Evolutionary conservation across 2,113 vertebrate species (phyloP).

Genomic region (Furnarius figulus): DNA sequence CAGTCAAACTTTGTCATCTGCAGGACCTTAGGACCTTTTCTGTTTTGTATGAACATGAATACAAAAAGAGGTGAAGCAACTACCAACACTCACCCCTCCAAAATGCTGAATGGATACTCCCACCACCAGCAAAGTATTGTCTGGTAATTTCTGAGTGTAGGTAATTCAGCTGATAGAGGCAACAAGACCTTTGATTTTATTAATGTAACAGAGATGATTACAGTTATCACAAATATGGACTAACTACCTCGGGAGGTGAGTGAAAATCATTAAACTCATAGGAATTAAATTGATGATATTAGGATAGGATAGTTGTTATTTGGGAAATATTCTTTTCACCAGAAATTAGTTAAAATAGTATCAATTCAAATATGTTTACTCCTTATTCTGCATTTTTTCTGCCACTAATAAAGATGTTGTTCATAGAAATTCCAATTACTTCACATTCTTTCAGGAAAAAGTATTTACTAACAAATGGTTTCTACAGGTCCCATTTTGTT

Average conservation of each 20-base stretch:
- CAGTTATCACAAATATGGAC: not conserved
- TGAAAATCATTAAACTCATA: not conserved
- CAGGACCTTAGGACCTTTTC: not conserved
- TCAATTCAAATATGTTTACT: no score
- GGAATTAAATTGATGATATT: not conserved
- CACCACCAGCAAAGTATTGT: not conserved
- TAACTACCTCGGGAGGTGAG: not conserved
- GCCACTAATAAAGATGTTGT: no score
- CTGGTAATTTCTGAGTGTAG: not conserved
- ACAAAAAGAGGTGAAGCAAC: not conserved
- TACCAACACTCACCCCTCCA: not conserved
- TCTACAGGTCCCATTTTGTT: not conserved
- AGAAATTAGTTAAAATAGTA: no score
- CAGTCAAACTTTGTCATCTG: not conserved
- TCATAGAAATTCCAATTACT: no score
- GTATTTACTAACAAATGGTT: not conserved
- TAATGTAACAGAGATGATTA: not conserved
- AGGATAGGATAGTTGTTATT: no score
- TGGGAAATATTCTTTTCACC: no score
- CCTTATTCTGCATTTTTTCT: no score
- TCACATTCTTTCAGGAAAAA: not conserved
- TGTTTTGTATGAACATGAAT: not conserved
- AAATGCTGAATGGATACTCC: not conserved
- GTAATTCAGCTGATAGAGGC: not conserved
- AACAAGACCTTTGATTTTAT: not conserved